phyloP scores from a whole-genome alignment of 2,797 vertebrate species.

The Hyperoplus lanceolatus region DNA sequence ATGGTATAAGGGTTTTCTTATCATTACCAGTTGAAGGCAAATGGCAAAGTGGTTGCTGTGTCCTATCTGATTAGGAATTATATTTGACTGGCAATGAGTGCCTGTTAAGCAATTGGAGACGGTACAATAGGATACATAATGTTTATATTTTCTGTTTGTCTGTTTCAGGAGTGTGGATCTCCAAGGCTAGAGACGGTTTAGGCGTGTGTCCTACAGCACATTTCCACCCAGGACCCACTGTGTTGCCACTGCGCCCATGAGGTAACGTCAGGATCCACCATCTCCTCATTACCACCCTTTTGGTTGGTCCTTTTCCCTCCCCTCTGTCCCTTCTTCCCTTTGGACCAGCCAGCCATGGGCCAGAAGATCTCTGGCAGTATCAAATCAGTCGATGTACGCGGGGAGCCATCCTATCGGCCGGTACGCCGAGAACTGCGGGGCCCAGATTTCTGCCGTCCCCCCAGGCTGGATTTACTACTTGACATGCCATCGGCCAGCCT shows the following conservation, averaged over 20 bases:
- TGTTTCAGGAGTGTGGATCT: conserved; percentile 68
- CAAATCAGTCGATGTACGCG: conserved; percentile 96
- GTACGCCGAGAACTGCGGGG: conserved; percentile 92
- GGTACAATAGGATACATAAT: background rate
- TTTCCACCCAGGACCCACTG: conserved; percentile 38
- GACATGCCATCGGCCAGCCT: conserved; percentile 92
- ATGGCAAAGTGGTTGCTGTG: background rate
- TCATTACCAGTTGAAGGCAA: background rate
- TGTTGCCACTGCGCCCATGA: conserved; percentile 69
- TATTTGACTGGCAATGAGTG: background rate
- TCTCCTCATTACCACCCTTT: conserved; percentile 69
- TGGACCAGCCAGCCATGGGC: conserved; percentile 90
- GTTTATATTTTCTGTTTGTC: conserved; percentile 24
- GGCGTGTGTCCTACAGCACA: conserved; percentile 8
- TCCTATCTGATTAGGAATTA: background rate
- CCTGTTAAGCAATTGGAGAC: background rate
- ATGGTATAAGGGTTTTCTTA: too few relatives aligned
- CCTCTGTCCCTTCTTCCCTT: conserved; percentile 53
- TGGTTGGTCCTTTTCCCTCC: conserved; percentile 56
- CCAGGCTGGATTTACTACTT: conserved; percentile 93
- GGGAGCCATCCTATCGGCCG: conserved; percentile 92
- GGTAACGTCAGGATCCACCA: conserved; percentile 74
- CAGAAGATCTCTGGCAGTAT: conserved; percentile 99
- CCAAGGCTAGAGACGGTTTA: conserved; percentile 41
- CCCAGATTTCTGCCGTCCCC: conserved; percentile 93